A percentile compares a stretch with the other conserved stretches of the same genome.
Evolutionary conservation across 2,888 invertebrate species (phyloP).

Genomic region (Perdita meconis): DNA sequence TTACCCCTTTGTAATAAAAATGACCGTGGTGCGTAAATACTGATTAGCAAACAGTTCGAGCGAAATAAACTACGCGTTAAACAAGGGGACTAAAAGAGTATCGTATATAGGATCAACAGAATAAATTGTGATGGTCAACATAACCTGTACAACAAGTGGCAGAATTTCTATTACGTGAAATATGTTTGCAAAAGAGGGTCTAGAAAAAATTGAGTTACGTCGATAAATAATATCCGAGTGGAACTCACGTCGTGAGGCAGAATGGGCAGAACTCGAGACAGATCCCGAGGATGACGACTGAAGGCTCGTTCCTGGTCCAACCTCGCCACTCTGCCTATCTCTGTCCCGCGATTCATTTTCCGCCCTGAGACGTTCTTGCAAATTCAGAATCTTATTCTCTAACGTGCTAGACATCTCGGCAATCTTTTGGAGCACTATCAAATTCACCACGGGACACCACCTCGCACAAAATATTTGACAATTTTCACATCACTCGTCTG

Average conservation of each 20-base stretch:
- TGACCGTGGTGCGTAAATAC: not conserved
- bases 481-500: constrained; percentile 81
- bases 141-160: constrained; percentile 67
- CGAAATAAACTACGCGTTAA: constrained; percentile 55
- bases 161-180: constrained; percentile 13
- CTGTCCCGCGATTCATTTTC: constrained; percentile 88
- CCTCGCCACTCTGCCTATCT: constrained; percentile 86
- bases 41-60: constrained; percentile 1
- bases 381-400: constrained; percentile 92
- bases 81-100: constrained; percentile 38
- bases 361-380: constrained; percentile 92
- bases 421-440: constrained; percentile 46
- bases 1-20: not conserved
- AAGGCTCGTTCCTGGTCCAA: constrained; percentile 82
- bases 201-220: constrained; percentile 4
- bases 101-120: constrained; percentile 56
- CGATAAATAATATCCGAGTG: constrained; percentile 1
- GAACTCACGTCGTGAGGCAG: constrained; percentile 85
- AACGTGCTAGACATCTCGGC: constrained; percentile 89
- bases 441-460: constrained; percentile 66
- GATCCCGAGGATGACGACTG: constrained; percentile 81
- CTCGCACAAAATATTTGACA: constrained; percentile 75
- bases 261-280: constrained; percentile 80
- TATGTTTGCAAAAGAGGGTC: not conserved
- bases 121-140: constrained; percentile 70